Base-by-base conservation (phyloP, 2,113 vertebrate genomes). In the Phalacrocorax pelagicus region DNA sequence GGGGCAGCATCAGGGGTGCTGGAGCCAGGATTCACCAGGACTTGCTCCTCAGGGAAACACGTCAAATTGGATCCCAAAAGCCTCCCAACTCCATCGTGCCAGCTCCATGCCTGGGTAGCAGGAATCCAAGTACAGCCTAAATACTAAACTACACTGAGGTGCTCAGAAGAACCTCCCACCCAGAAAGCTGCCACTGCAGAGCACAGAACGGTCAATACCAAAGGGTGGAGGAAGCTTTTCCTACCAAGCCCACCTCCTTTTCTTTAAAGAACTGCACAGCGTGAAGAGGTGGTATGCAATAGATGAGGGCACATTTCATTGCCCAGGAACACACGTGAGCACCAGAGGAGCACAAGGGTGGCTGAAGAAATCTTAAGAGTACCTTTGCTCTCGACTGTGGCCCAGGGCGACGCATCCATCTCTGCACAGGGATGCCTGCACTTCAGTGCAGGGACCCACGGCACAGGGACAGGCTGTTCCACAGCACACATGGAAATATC, bases 41-140 rank as follows among this genome's bases (percentile, higher is more conserved):
- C n/a, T 58, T 58, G 70, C 32, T 75, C n/a, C 58, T 49, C 19
- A 29, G 55, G 62, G 61, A 70, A 62, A n/a, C 21, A 6, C 5
- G 13, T 49, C 10, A 15, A n/a, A 10, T 11, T 59, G 57, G 62
- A 44, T 40, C 80, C 69, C 34, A n/a, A 1, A 5, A 67, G 26
- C 22, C 69, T 52, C 59, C 20, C 20, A 5, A 27, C 34, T 29
- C 59, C 66, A 6, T 32, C 0, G 2, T 0, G 2, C 40, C 2
- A 0, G 32, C 46, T 49, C 58, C 46, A 4, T 2, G 2, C 42
- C 47, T 36, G 40, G 21, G 49, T 6, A 62, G 79, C 49, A 40
- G 34, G 23, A 46, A 29, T 32, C 24, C 30, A 27, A 65, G 34
- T 7, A 30, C 34, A 59, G 55, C 34, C 44, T 27, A 27, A 51